Percentiles rank a stretch among this genome's conserved stretches.
Conservation (phyloP, 2,888 invertebrate species). For the Hirtodrosophila cameraria region DNA sequence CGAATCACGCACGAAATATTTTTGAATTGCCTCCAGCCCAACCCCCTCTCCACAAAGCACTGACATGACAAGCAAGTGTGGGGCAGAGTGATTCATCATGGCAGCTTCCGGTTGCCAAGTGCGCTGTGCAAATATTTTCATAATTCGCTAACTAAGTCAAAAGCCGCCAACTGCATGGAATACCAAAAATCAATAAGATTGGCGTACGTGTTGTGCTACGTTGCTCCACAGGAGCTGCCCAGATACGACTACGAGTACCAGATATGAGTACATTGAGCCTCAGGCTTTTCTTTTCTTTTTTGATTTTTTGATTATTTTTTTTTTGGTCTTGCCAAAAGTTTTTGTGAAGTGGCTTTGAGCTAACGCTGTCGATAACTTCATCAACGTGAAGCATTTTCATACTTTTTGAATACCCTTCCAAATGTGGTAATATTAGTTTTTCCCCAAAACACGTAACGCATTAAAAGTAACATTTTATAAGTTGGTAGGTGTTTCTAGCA, state of each 20-base stretch:
- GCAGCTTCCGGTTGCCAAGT: conserved; percentile 51
- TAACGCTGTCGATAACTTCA: conserved; percentile 70
- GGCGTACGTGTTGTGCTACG: conserved; percentile 69
- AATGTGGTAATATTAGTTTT: background rate
- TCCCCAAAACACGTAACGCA: background rate
- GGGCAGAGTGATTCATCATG: conserved; percentile 53
- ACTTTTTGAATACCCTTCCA: conserved; percentile 17
- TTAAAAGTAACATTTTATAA: too few species aligned
- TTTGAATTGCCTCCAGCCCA: conserved; percentile 59
- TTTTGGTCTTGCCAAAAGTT: conserved; percentile 41
- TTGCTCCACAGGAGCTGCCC: conserved; percentile 17
- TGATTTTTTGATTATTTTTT: too few species aligned
- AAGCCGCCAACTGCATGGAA: conserved; percentile 66
- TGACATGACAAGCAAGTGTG: background rate
- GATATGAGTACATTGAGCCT: conserved; percentile 24
- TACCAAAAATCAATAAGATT: conserved; percentile 75
- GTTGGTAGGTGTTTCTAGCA: too few species aligned
- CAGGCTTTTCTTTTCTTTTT: conserved; percentile 21
- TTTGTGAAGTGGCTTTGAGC: conserved; percentile 53
- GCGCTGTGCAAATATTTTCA: conserved; percentile 74
- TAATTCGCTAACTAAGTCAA: conserved; percentile 76
- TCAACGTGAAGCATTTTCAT: conserved; percentile 57
- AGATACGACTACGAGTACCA: conserved; percentile 9
- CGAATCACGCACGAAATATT: conserved; percentile 69
- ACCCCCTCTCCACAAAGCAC: too few species aligned